Conservation (phyloP, 2,113 vertebrate genomes). For the Polyodon spathula region DNA sequence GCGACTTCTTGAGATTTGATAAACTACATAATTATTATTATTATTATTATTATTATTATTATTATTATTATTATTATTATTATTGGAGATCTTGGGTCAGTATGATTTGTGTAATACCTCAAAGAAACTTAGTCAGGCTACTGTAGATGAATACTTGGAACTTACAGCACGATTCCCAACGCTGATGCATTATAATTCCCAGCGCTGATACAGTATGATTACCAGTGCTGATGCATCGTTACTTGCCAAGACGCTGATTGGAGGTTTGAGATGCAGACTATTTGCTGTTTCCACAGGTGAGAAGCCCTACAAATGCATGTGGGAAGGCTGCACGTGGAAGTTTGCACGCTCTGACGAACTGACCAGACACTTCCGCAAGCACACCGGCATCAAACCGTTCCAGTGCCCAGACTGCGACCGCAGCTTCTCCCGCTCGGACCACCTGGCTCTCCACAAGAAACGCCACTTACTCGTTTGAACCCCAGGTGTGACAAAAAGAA, state of each 20-base stretch:
- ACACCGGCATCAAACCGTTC: conserved; percentile 94
- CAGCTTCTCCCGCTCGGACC: conserved; percentile 94
- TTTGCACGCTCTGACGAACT: conserved; percentile 97
- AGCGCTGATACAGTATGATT: no score
- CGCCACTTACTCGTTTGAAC: conserved; percentile 75
- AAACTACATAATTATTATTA: no score
- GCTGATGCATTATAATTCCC: no score
- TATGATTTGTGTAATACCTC: no score
- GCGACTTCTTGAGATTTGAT: no score
- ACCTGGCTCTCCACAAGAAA: conserved; percentile 92
- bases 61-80: no score
- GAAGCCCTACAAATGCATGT: conserved; percentile 95
- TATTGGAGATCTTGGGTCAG: no score
- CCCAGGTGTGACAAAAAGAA: neutral
- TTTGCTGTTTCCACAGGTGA: conserved; percentile 63
- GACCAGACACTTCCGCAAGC: conserved; percentile 96
- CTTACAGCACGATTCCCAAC: no score
- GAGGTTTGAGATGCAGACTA: neutral
- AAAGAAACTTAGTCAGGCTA: no score
- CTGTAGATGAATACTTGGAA: no score
- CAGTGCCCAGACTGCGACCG: conserved; percentile 97
- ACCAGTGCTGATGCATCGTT: no score
- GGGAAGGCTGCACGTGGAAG: conserved; percentile 98
- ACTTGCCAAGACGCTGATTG: neutral
- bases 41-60: no score